Conservation (phyloP, 2,888 invertebrate species). For the Bellardia pandia region DNA sequence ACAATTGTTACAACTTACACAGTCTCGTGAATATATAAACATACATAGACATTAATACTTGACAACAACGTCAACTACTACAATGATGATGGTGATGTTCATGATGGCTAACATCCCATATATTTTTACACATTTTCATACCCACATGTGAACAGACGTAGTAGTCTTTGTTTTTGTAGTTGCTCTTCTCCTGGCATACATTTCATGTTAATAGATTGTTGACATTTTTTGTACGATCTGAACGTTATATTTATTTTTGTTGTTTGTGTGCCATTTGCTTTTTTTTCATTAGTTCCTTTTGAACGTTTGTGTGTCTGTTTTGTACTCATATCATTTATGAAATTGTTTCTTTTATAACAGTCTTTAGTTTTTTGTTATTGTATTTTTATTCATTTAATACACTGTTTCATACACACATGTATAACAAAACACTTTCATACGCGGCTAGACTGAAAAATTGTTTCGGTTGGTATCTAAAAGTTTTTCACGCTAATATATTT, state of each 20-base stretch:
- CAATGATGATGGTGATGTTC: conserved; percentile 36
- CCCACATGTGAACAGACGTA: neutral
- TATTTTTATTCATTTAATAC: conserved; percentile 54
- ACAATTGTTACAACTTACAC: conserved; percentile 46
- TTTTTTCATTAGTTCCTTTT: neutral
- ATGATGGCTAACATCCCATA: conserved; percentile 50
- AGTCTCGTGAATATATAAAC: neutral
- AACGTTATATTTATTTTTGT: neutral
- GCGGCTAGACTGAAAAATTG: neutral
- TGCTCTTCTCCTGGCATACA: conserved; percentile 62
- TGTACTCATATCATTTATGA: conserved; percentile 62
- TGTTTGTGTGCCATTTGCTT: neutral
- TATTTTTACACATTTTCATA: conserved; percentile 28
- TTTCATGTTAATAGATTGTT: conserved; percentile 66
- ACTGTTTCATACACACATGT: conserved; percentile 22
- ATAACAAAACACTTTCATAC: neutral
- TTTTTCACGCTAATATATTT: too few relatives aligned
- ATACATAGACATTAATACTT: neutral
- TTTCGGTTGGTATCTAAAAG: neutral
- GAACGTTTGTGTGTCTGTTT: conserved; percentile 23
- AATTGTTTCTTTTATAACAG: conserved; percentile 65
- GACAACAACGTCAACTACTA: conserved; percentile 23
- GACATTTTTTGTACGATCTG: conserved; percentile 53
- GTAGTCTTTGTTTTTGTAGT: conserved; percentile 34
- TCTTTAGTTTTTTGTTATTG: conserved; percentile 41